Evolutionary conservation across 2,797 vertebrate genomes (phyloP), one percentile per base, ranked within the genome.

Genomic region (Thunnus albacares): DNA sequence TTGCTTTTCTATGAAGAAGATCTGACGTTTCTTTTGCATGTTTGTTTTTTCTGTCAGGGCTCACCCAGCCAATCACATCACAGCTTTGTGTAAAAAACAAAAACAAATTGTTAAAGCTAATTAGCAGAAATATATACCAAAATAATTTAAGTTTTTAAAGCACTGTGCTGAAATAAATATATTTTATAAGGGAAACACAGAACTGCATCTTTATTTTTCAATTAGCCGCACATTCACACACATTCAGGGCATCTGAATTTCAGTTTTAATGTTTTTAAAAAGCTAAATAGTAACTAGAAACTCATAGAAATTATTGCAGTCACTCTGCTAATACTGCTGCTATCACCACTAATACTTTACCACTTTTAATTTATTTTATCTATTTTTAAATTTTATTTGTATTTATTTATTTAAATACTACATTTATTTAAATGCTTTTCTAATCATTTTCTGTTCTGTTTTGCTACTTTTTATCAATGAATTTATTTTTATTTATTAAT

Each of bases 161-260:
- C 22, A 10, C 47, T 17, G 38, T 17, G 56, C 79, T 80, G 51
- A 83, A 88, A 84, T 90, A 90, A 90, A 90, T 22, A 59, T 9
- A 74, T 90, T 89, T 89, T 82, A 66, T 87, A 89, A 76, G 52
- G 35, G 83, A 86, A 17, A 62, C 7, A 11, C 55, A 9, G 4
- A 41, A 5, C 5, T 10, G 20, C 0, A 35, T 75, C 4, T 52
- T 77, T 17, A 18, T 51, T 73, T 24, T 49, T 20, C 10, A 22
- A 49, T 51, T 10, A 24, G 24, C 2, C 33, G n/a, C 38, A 38
- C 38, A 10, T 38, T 45, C 43, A 45, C 43, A 49, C 45, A 49
- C 45, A 15, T 18, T 2, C 17, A 18, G 17, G 2, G 20, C 17
- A 49, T 17, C 17, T 6, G 17, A 18, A 17, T 18, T 7, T 17